phyloP scores from a whole-genome alignment of 2,888 invertebrate species.

The Coenonympha arcania region DNA sequence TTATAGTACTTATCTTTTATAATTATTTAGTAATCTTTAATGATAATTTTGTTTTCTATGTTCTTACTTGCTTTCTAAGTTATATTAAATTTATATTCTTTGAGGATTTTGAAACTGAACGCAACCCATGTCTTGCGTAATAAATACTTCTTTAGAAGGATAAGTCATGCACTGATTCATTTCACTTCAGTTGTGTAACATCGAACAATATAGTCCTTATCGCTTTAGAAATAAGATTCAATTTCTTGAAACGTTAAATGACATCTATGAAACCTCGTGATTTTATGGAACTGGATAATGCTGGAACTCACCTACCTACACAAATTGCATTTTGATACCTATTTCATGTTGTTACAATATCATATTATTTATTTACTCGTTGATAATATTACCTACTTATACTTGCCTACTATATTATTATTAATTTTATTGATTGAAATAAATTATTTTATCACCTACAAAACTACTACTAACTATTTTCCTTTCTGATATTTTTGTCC shows the following conservation, averaged over 20 bases:
- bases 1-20: no score
- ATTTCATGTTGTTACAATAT: not conserved
- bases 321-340: not conserved
- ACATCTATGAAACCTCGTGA: not conserved
- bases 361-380: no score
- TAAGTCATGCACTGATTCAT: conserved; percentile 43
- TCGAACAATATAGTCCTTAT: conserved; percentile 4
- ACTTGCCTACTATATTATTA: no score
- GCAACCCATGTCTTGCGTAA: conserved; percentile 17
- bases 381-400: no score
- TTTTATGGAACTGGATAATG: not conserved
- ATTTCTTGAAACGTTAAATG: not conserved
- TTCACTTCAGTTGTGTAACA: not conserved
- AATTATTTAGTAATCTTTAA: no score
- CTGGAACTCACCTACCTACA: not conserved
- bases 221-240: not conserved
- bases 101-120: not conserved
- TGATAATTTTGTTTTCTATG: no score
- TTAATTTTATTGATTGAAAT: no score
- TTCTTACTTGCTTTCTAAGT: no score
- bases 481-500: no score
- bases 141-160: conserved; percentile 28
- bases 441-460: no score
- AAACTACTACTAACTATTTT: no score
- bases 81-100: not conserved